Evolutionary conservation across 23 tunicate species (phyloP).

Genomic region (Halocynthia roretzi): DNA sequence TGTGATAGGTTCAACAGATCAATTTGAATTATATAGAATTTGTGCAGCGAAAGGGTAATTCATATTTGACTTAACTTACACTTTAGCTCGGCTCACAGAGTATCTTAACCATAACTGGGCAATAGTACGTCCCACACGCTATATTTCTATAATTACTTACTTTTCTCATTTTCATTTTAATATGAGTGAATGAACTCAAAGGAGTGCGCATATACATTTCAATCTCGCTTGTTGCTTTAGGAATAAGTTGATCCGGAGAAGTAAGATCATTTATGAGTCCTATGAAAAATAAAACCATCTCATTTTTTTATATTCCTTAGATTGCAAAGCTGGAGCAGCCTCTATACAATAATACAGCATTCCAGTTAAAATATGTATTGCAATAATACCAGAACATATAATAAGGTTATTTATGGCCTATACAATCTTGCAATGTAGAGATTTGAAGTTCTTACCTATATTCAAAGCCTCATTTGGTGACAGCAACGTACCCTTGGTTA

Average conservation of each 20-base stretch:
- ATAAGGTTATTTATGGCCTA: too few relatives aligned
- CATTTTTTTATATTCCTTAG: too few relatives aligned
- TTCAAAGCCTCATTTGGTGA: conserved; percentile 53
- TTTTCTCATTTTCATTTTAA: conserved; percentile 28
- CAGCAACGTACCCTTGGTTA: conserved; percentile 37
- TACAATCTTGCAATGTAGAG: too few relatives aligned
- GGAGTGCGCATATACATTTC: conserved; percentile 25
- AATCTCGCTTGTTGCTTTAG: conserved; percentile 29
- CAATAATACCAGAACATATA: neutral
- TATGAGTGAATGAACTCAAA: conserved; percentile 28
- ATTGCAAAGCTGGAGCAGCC: too few relatives aligned
- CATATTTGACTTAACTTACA: too few relatives aligned
- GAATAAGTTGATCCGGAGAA: conserved; percentile 22
- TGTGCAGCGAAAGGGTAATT: too few relatives aligned
- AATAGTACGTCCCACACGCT: too few relatives aligned
- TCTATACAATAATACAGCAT: neutral
- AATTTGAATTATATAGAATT: too few relatives aligned
- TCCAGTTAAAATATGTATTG: neutral
- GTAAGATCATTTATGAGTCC: conserved; percentile 69
- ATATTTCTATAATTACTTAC: too few relatives aligned
- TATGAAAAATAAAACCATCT: neutral
- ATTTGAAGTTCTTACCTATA: conserved; percentile 29
- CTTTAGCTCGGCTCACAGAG: too few relatives aligned
- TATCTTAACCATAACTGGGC: too few relatives aligned
- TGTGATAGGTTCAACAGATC: too few relatives aligned